Base-by-base conservation (phyloP, 2,888 invertebrate species). In the Laothoe populi region DNA sequence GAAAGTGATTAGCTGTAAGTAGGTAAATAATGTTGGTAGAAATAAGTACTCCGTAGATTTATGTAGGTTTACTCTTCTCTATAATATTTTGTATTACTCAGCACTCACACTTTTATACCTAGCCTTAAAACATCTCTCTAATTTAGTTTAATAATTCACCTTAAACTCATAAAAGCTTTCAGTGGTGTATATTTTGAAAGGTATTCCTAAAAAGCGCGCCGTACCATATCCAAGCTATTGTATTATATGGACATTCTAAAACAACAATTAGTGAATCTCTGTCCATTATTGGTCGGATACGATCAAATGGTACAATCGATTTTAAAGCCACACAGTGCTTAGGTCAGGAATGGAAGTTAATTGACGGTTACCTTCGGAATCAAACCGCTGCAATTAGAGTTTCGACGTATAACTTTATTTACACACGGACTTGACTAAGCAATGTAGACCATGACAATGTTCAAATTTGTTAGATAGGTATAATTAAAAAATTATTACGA, bases 241-340 rank as follows among this genome's bases (percentile, higher is more conserved):
- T 44, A 24, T 58, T 31, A 57, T 35, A 62, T 42, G 31, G 31
- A 42, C 24, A 23, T 23, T 13, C 44, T 42, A 38, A 57, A 23
- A 57, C 57, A 57, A 63, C 66, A 71, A 69, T 70, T 67, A 70
- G 65, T 69, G 64, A 70, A 72, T 69, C 67, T 66, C 63, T 65
- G 67, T 66, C 66, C 65, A 67, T 69, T 67, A 67, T 60, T 65
- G 64, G 65, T 67, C 66, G 69, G 69, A 65, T 61, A 64, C 62
- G 63, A 76, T 74, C 71, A 73, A 76, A 68, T 65, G 65, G 66
- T 63, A 71, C 72, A 68, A 74, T 73, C 70, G 66, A 73, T 75
- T 74, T 71, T 70, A 70, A 73, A 73, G 67, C 75, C 69, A 71
- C 69, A 58, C 26, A 31, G 70, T 73, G 72, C 67, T 73, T 71